Base-by-base conservation (phyloP, 2,113 vertebrate genomes). In the Sinocyclocheilus maitianheensis region DNA sequence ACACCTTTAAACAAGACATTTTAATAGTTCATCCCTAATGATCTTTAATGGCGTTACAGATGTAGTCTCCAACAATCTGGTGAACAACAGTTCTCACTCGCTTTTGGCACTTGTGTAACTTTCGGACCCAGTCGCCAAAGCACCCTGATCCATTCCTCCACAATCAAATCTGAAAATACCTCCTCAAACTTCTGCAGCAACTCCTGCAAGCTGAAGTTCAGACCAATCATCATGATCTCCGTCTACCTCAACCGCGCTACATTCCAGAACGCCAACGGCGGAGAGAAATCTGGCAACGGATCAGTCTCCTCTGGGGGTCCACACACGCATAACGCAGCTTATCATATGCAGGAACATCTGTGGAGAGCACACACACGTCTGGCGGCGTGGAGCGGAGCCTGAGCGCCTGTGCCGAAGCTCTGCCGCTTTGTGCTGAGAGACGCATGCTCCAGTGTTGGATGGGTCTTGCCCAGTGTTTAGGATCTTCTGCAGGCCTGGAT, bases 171-270 rank as follows among this genome's bases (percentile, higher is more conserved):
- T 46, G n/a, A 51, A 84, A 86, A 92, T 99, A 99, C 98, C 98
- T 99, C 95, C 94, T 99, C 98, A 94, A 99, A 96, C 88, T 93
- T 97, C 90, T 93, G 84, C 91, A 99, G 96, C 91, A 98, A 89
- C 91, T 98, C 97, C 91, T 96, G 95, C 92, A 99, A 94, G 92
- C 95, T 96, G 95, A 97, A 97, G 92, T 96, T 97, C 90, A 99
- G 94, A 89, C 97, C 97, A 95, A 99, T 98, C 98, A 99, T 99
- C 90, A 87, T 97, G 89, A 0, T 88, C 87, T 89, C 77, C 43
- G 86, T 88, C 40, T 82, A 58, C 30, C 43, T 55, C 20, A 46
- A 71, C 22, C 13, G 2, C 51, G 8, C 63, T 77, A 67, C 71
- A 84, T 40, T 26, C 62, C 43, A 62, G 37, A 77, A 60, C 53